phyloP scores from a whole-genome alignment of 2,888 invertebrate species.

The Noctua janthina region DNA sequence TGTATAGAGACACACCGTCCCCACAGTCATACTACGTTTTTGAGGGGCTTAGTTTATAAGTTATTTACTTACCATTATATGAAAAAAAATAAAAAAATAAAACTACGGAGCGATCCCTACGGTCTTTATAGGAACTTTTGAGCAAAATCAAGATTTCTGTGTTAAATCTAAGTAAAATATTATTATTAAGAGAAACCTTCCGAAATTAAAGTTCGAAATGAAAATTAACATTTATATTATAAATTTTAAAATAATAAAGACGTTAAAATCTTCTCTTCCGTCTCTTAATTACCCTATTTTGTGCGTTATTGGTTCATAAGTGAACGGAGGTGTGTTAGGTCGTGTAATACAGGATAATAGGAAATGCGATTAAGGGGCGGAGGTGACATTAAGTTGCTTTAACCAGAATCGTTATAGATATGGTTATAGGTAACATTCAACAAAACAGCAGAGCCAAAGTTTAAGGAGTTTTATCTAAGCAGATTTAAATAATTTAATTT shows the following conservation, averaged over 20 bases:
- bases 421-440: conserved; percentile 7
- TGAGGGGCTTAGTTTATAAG: too few species aligned
- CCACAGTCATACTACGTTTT: too few species aligned
- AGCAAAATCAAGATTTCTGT: neutral
- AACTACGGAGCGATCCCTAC: too few species aligned
- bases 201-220: neutral
- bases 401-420: conserved; percentile 11
- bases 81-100: too few species aligned
- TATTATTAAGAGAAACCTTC: neutral
- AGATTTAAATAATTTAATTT: conserved; percentile 28
- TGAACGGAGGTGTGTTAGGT: conserved; percentile 26
- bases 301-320: conserved; percentile 46
- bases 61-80: too few species aligned
- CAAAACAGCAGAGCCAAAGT: neutral
- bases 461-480: conserved; percentile 14
- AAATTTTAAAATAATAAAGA: neutral
- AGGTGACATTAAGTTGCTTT: conserved; percentile 27
- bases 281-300: conserved; percentile 16
- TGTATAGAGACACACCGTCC: too few species aligned
- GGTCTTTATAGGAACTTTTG: neutral
- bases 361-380: conserved; percentile 23
- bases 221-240: neutral
- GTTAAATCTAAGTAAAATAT: neutral
- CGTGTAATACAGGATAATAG: conserved; percentile 18
- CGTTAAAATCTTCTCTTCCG: neutral